Evolutionary conservation across 1,140 invertebrate genomes (phyloP).

Genomic region (Achatina immaculata): DNA sequence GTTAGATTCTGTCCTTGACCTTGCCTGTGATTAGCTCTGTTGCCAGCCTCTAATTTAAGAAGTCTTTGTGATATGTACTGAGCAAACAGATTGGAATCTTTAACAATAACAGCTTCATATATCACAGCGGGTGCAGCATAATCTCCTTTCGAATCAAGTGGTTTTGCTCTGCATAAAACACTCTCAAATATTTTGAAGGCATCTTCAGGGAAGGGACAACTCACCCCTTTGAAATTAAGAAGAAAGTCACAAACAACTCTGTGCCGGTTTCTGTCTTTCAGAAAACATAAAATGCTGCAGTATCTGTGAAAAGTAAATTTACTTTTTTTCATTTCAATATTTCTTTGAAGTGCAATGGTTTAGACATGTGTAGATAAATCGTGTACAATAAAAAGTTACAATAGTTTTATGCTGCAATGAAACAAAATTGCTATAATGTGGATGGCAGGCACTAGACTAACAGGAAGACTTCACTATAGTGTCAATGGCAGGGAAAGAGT

Average conservation of each 20-base stretch:
- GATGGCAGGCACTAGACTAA: too few species aligned
- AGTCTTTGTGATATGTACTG: background rate
- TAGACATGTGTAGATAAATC: too few species aligned
- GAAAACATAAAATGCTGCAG: background rate
- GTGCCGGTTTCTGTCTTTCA: background rate
- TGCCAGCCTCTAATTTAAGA: background rate
- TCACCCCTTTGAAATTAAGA: background rate
- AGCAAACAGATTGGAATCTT: background rate
- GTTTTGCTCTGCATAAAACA: background rate
- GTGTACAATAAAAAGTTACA: too few species aligned
- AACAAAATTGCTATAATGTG: too few species aligned
- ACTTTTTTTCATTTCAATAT: too few species aligned
- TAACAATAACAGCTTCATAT: background rate
- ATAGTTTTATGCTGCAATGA: too few species aligned
- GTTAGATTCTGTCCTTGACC: background rate
- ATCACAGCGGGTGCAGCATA: background rate
- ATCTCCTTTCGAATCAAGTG: background rate
- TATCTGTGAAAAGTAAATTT: background rate
- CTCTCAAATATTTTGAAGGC: background rate
- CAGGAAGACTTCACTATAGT: too few species aligned
- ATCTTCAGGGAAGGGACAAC: background rate
- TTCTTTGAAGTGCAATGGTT: too few species aligned
- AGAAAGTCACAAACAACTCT: background rate
- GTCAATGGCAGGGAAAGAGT: too few species aligned
- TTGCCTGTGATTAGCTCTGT: background rate